These are phyloP conservation scores for Oithona nana DNA, from an alignment of 2,888 invertebrate species.

Conservation along the genomic window DNA sequence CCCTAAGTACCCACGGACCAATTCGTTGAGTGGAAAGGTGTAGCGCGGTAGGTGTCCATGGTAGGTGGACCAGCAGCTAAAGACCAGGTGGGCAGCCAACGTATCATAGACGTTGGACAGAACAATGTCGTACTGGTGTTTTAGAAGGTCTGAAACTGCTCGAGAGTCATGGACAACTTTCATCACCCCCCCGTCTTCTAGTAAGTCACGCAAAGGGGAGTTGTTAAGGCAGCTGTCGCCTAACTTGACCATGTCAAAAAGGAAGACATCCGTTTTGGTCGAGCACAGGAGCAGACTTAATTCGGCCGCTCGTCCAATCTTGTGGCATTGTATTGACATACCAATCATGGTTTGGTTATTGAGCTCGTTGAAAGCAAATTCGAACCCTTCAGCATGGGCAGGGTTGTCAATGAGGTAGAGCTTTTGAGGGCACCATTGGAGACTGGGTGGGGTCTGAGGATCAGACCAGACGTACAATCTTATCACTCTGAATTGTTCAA, in stretches of 20 bases:
- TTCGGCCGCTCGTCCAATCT: conserved; percentile 26
- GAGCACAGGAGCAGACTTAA: conserved; percentile 26
- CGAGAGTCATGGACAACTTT: conserved; percentile 42
- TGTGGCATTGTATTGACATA: conserved; percentile 25
- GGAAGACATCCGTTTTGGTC: conserved; percentile 24
- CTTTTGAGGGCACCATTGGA: background rate
- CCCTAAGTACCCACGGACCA: conserved; percentile 1
- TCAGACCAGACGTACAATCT: background rate
- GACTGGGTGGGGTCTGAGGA: background rate
- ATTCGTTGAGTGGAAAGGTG: background rate
- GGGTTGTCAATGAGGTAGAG: background rate
- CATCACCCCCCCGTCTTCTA: conserved; percentile 31
- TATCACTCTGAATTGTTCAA: background rate
- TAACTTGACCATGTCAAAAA: conserved; percentile 24
- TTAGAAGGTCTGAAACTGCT: conserved; percentile 32
- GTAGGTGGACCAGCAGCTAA: background rate
- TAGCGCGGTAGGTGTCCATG: background rate
- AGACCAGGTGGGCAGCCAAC: conserved; percentile 3
- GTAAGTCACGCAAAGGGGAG: conserved; percentile 24
- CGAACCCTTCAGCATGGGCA: background rate
- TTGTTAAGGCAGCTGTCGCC: conserved; percentile 23
- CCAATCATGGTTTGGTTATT: conserved; percentile 23
- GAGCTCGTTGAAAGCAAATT: conserved; percentile 12
- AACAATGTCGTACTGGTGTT: background rate
- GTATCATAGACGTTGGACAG: conserved; percentile 11